Evolutionary conservation across 1,140 invertebrate genomes (phyloP).

Genomic region (Kradibia gibbosae): DNA sequence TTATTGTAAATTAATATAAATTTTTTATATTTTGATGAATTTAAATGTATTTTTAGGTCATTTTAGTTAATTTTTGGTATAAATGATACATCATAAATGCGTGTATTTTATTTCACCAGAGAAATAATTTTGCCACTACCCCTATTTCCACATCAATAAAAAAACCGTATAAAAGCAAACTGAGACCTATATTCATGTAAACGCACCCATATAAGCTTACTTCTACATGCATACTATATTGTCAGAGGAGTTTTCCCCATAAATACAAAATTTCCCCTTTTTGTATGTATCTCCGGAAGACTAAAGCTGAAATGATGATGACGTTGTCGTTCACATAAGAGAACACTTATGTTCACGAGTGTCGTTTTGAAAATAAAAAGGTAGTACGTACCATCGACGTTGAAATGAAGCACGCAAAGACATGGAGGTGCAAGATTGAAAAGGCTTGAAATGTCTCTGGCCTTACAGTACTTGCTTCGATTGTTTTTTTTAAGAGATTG

Average conservation of each 20-base stretch:
- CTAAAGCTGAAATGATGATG: slow-evolving; percentile 6
- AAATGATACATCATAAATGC: too few species aligned
- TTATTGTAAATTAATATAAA: not conserved
- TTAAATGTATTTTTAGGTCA: too few species aligned
- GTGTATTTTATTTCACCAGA: not conserved
- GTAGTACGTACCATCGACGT: slow-evolving; percentile 18
- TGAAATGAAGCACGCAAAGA: not conserved
- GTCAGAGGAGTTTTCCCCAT: not conserved
- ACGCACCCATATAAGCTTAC: not conserved
- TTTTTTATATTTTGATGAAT: too few species aligned
- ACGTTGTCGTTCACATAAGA: not conserved
- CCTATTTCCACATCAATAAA: slow-evolving; percentile 30
- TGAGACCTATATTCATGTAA: not conserved
- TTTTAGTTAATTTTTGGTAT: too few species aligned
- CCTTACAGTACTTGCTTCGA: slow-evolving; percentile 8
- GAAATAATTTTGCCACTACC: slow-evolving; percentile 29
- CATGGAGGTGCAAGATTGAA: slow-evolving; percentile 29
- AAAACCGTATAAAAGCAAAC: not conserved
- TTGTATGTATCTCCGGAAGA: slow-evolving; percentile 12
- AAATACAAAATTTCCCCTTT: not conserved
- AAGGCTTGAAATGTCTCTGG: slow-evolving; percentile 14
- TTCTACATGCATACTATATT: not conserved
- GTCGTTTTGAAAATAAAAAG: not conserved
- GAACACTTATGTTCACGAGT: slow-evolving; percentile 5
- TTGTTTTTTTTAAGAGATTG: not conserved